These are phyloP conservation scores for Lepidotrigona ventralis DNA, from an alignment of 1,140 invertebrate genomes.

Conservation along the genomic window DNA sequence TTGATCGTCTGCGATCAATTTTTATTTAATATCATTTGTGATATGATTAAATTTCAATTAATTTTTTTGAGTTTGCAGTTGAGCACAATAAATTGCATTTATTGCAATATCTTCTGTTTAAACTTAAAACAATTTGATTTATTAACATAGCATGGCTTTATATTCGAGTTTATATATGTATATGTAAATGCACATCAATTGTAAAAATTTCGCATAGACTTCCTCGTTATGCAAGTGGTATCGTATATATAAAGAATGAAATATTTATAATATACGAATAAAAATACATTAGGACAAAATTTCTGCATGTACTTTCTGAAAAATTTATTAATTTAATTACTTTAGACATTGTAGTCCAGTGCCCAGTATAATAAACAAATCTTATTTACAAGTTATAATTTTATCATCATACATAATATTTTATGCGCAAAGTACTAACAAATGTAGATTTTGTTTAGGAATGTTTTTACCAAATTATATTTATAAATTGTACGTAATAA, in stretches of 20 bases:
- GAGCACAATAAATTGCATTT: constrained; percentile 6
- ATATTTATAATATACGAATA: not conserved
- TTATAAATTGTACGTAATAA: constrained; percentile 35
- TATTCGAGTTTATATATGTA: not conserved
- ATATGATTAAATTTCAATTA: not conserved
- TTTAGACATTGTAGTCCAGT: constrained; percentile 49
- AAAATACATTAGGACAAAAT: constrained; percentile 2
- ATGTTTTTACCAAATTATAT: constrained; percentile 29
- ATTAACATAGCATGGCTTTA: not conserved
- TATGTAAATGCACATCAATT: not conserved
- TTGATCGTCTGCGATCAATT: not conserved
- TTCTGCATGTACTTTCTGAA: not conserved
- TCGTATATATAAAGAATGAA: not conserved
- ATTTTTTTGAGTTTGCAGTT: not conserved
- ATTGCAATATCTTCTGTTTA: not conserved
- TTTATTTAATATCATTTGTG: not conserved
- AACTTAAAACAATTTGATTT: constrained; percentile 5
- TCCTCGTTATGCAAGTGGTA: not conserved
- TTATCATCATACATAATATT: not conserved
- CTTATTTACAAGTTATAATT: constrained; percentile 32
- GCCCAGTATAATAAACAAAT: constrained; percentile 42
- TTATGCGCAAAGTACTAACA: constrained; percentile 2
- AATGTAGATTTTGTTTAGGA: constrained; percentile 12
- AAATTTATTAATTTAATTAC: constrained; percentile 4
- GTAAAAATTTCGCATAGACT: not conserved